These are phyloP conservation scores for Phataginus tricuspis DNA, from an alignment of 2,797 vertebrate genomes.

Conservation along the genomic window DNA sequence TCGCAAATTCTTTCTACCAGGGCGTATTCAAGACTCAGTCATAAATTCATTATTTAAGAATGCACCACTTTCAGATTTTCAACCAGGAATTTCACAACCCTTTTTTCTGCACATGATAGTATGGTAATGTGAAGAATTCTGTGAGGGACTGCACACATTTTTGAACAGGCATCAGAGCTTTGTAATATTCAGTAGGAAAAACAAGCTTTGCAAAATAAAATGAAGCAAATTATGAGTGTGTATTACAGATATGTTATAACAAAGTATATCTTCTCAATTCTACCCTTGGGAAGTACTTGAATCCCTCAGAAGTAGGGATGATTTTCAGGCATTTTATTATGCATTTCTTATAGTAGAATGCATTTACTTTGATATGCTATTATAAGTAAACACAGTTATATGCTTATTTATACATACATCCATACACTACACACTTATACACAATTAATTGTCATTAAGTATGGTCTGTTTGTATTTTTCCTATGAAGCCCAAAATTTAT, in stretches of 20 bases:
- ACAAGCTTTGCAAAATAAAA: constrained; percentile 17
- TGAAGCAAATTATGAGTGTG: background rate
- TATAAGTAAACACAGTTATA: background rate
- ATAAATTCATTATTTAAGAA: constrained; percentile 42
- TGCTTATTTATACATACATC: background rate
- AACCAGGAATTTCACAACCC: background rate
- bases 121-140: background rate
- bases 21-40: background rate
- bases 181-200: background rate
- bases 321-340: constrained; percentile 63
- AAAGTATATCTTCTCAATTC: constrained; percentile 19
- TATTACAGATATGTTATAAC: background rate
- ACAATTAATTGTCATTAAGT: constrained; percentile 50
- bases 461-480: constrained; percentile 35
- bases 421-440: background rate
- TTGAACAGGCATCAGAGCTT: background rate
- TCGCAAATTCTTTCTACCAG: background rate
- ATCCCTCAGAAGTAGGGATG: constrained; percentile 54
- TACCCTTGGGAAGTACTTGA: constrained; percentile 53
- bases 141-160: background rate
- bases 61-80: constrained; percentile 49
- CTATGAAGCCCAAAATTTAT: background rate
- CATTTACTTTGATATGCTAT: constrained; percentile 36
- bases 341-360: constrained; percentile 65
- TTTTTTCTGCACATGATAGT: constrained; percentile 21